phyloP scores from a whole-genome alignment of 2,797 vertebrate genomes.

The Nannoperca australis region DNA sequence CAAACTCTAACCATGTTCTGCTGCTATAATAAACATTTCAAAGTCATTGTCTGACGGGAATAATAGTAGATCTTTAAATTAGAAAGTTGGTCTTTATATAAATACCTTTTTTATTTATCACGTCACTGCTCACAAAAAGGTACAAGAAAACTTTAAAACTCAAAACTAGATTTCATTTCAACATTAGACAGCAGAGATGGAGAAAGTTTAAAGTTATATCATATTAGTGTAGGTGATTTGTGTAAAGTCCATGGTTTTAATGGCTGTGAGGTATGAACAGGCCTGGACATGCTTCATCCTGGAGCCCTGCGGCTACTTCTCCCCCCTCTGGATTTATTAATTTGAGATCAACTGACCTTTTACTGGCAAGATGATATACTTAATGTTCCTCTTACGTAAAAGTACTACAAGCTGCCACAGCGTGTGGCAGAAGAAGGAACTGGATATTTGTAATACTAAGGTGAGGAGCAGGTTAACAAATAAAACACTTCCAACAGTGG shows the following conservation, averaged over 20 bases:
- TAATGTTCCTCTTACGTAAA: conserved; percentile 54
- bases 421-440: conserved; percentile 23
- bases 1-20: no score
- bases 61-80: background rate
- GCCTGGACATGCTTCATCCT: conserved; percentile 38
- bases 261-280: conserved; percentile 18
- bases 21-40: no score
- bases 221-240: background rate
- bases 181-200: background rate
- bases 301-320: conserved; percentile 33
- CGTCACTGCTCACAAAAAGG: background rate
- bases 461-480: background rate
- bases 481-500: background rate
- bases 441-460: background rate
- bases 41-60: no score
- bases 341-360: conserved; percentile 67
- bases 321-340: conserved; percentile 57
- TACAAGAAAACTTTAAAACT: background rate
- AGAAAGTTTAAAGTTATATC: background rate
- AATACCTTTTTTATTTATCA: background rate
- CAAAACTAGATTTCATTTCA: background rate
- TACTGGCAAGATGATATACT: conserved; percentile 34
- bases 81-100: background rate
- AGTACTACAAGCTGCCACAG: conserved; percentile 25
- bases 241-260: background rate